These are phyloP conservation scores for Marronus borbonicus DNA, from an alignment of 2,888 invertebrate species.

Conservation along the genomic window DNA sequence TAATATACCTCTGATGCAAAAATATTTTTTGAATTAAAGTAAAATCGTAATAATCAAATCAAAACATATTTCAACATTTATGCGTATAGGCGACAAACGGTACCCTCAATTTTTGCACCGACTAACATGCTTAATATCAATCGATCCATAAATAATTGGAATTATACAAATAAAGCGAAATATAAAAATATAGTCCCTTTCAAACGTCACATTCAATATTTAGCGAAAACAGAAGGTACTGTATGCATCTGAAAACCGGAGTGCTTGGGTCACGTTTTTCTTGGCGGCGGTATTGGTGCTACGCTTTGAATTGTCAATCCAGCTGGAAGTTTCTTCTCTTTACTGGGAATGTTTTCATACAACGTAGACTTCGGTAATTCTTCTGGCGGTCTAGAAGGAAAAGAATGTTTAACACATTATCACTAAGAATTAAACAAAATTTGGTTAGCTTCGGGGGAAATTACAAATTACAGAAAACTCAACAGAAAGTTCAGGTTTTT, in stretches of 20 bases:
- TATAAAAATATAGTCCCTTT: conserved; percentile 38
- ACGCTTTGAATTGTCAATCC: conserved; percentile 61
- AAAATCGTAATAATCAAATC: conserved; percentile 41
- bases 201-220: conserved; percentile 42
- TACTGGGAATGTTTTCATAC: conserved; percentile 73
- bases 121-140: conserved; percentile 27
- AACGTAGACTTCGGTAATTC: conserved; percentile 70
- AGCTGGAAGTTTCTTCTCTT: conserved; percentile 66
- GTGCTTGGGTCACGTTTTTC: conserved; percentile 67
- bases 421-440: too few relatives aligned
- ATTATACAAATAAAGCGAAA: conserved; percentile 39
- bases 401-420: background rate
- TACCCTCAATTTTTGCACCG: conserved; percentile 27
- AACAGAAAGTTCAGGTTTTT: too few relatives aligned
- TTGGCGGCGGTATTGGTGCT: conserved; percentile 67
- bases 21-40: conserved; percentile 41
- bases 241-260: conserved; percentile 10
- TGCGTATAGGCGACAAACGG: conserved; percentile 12
- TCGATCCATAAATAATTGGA: conserved; percentile 36
- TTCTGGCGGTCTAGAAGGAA: conserved; percentile 71
- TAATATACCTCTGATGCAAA: conserved; percentile 39
- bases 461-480: too few relatives aligned
- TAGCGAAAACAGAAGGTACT: conserved; percentile 49
- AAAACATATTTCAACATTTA: conserved; percentile 43
- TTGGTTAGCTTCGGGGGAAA: too few relatives aligned